phyloP scores from a whole-genome alignment of 2,888 invertebrate species.

The Drosophila putrida region DNA sequence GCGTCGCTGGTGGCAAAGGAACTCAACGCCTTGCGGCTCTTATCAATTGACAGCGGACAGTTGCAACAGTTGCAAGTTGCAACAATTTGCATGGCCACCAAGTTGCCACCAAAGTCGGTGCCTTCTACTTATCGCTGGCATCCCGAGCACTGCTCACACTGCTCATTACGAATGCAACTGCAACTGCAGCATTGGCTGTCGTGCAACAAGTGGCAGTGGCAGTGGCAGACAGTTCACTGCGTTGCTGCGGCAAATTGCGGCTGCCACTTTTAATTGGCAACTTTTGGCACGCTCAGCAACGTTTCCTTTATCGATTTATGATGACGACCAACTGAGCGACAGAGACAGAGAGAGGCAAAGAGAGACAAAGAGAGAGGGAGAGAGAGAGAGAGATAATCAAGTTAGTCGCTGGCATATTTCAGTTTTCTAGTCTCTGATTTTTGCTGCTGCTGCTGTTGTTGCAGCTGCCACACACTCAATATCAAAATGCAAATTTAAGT shows the following conservation, averaged over 20 bases:
- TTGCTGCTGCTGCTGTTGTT: constrained; percentile 30
- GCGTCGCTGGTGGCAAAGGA: constrained; percentile 63
- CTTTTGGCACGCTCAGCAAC: constrained; percentile 66
- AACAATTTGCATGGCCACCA: background rate
- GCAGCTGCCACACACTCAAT: constrained; percentile 46
- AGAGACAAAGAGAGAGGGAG: background rate
- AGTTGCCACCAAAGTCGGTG: background rate
- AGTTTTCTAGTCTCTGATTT: constrained; percentile 42
- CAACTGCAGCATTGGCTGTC: constrained; percentile 25
- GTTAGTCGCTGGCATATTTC: constrained; percentile 19
- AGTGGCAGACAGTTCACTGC: constrained; percentile 42
- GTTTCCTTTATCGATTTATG: constrained; percentile 65
- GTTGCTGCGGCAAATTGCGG: constrained; percentile 45
- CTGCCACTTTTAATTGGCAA: constrained; percentile 71
- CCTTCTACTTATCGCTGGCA: constrained; percentile 52
- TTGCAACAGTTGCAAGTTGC: constrained; percentile 30
- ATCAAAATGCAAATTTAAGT: constrained; percentile 80
- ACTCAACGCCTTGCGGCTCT: constrained; percentile 54
- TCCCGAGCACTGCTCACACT: constrained; percentile 31
- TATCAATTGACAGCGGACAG: constrained; percentile 72
- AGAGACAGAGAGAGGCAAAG: background rate
- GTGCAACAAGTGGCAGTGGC: constrained; percentile 66
- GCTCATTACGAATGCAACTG: constrained; percentile 73
- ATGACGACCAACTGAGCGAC: constrained; percentile 40
- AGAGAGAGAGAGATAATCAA: constrained; percentile 6